These are phyloP conservation scores for Silurus aristotelis DNA, from an alignment of 2,797 vertebrate species.

Conservation along the genomic window DNA sequence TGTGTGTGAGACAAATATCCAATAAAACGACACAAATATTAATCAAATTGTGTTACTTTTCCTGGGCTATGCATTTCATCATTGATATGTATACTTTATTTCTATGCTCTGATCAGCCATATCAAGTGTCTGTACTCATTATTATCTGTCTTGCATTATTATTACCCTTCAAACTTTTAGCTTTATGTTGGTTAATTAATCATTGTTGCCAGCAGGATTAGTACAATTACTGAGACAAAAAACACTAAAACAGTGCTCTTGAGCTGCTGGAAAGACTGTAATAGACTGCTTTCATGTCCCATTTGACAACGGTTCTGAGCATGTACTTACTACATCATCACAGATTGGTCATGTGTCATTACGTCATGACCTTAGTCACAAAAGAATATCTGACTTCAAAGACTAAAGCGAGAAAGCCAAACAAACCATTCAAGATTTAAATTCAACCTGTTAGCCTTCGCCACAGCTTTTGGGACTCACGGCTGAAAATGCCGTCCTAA, in stretches of 20 bases:
- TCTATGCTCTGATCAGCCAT: background rate
- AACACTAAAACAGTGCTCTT: background rate
- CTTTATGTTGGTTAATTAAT: background rate
- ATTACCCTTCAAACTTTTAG: background rate
- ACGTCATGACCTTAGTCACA: background rate
- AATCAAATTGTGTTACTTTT: background rate
- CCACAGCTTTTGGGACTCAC: background rate
- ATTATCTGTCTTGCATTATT: background rate
- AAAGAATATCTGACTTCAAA: background rate
- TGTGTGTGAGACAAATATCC: background rate
- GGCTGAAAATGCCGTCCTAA: too few species aligned
- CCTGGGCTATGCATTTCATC: background rate
- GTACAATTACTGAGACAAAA: too few species aligned
- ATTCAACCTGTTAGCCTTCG: background rate
- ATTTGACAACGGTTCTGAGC: background rate
- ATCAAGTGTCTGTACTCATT: constrained; percentile 5
- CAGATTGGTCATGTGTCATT: constrained; percentile 3
- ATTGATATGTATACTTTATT: constrained; percentile 2
- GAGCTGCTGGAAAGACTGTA: background rate
- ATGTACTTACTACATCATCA: background rate
- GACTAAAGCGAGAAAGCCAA: too few species aligned
- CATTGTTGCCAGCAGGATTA: background rate
- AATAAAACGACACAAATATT: constrained; percentile 1
- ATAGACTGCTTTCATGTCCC: background rate
- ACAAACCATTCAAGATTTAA: background rate